Conservation (phyloP, 2,113 vertebrate species). For the Saccopteryx bilineata region DNA sequence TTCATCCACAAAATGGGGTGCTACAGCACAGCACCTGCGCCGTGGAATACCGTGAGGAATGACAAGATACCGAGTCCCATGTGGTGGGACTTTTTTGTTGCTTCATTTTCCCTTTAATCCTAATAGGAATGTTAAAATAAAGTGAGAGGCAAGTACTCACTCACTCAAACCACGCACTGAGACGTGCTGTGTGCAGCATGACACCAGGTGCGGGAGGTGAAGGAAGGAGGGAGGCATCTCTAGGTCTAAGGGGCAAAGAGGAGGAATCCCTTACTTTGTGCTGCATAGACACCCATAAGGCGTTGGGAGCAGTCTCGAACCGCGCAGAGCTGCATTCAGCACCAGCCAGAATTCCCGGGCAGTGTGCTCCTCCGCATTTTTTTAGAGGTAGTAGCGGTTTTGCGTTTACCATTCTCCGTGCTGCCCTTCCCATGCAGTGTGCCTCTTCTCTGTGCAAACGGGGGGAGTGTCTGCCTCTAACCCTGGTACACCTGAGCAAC, state of each 20-base stretch:
- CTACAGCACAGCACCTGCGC: accelerated
- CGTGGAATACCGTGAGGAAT: no score
- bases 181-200: neutral
- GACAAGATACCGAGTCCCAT: neutral
- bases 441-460: neutral
- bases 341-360: neutral
- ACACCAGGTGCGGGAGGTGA: accelerated
- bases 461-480: neutral
- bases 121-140: neutral
- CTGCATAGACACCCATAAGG: accelerated
- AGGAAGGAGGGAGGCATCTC: neutral
- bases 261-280: neutral
- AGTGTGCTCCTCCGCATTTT: neutral
- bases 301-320: accelerated
- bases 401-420: neutral
- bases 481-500: neutral
- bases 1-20: accelerated
- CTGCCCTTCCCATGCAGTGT: neutral
- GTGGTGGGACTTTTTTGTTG: neutral
- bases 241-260: neutral
- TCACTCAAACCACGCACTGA: neutral
- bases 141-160: neutral
- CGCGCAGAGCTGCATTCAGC: accelerated
- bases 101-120: neutral
- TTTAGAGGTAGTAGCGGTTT: neutral